phyloP scores from a whole-genome alignment of 2,797 vertebrate species.

The Ctenopoma multispine region DNA sequence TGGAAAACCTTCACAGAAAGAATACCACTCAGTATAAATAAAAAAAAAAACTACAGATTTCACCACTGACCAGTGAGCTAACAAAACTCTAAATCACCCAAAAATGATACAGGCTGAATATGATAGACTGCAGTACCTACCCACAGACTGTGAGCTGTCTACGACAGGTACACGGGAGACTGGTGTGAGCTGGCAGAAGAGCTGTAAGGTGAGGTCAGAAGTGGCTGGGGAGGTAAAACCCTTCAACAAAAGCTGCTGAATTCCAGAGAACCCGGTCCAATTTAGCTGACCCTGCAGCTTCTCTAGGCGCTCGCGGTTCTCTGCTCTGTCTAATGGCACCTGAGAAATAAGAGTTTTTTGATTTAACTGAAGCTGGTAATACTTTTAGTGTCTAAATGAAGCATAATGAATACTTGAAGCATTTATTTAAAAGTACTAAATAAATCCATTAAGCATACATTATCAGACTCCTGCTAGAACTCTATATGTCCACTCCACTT shows the following conservation, averaged over 20 bases:
- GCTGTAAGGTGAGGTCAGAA: slow-evolving; percentile 94
- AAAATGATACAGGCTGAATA: not conserved
- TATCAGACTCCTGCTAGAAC: too few species aligned
- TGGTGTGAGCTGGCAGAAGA: slow-evolving; percentile 96
- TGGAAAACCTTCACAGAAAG: slow-evolving; percentile 89
- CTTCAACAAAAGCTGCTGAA: slow-evolving; percentile 96
- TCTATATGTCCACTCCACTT: not conserved
- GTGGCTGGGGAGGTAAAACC: slow-evolving; percentile 97
- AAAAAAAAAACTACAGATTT: not conserved
- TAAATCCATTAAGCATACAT: not conserved
- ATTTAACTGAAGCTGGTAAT: slow-evolving; percentile 4
- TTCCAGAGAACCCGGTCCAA: slow-evolving; percentile 96
- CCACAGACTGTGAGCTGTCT: slow-evolving; percentile 96
- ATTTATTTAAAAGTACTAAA: not conserved
- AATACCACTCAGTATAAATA: not conserved
- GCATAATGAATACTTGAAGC: not conserved
- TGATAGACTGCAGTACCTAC: slow-evolving; percentile 69
- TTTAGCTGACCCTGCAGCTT: slow-evolving; percentile 97
- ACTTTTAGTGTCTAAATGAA: not conserved
- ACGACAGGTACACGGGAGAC: slow-evolving; percentile 96
- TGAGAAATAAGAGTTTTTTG: slow-evolving; percentile 60
- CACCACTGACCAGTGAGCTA: not conserved
- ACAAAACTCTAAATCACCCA: not conserved
- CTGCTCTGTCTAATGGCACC: slow-evolving; percentile 94
- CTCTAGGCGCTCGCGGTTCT: slow-evolving; percentile 96